Base-by-base conservation (phyloP, 2,888 invertebrate genomes). In the Diloba caeruleocephala region DNA sequence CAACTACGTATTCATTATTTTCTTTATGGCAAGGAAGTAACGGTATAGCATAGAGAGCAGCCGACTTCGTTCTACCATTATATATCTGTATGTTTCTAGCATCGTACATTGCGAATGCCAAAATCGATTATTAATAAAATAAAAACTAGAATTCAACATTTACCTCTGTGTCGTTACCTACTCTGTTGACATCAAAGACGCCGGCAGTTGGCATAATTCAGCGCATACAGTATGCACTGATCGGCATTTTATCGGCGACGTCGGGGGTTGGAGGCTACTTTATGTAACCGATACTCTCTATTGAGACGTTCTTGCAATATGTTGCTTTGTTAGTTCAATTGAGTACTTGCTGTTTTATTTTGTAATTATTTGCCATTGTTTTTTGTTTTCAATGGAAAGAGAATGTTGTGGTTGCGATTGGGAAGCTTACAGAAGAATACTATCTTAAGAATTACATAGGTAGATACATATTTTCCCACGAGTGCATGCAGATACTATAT, bases 201-300 rank as follows among this genome's bases (percentile, higher is more conserved):
- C 74, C 81, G 74, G 72, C 79, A 74, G 78, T 78, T 59, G 78
- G 71, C 78, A 81, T 86, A 82, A 82, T 78, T 87, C 83, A 84
- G 71, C 74, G 71, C 69, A 70, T 74, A 79, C 84, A 87, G 84
- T 87, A 87, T 88, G 85, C 82, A 81, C 73, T 76, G 85, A 85
- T 83, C 83, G 81, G 77, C 79, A 79, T 81, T 87, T 88, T 86
- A 87, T 85, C 71, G 84, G 54, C 64, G 64, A 71, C 64, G 69
- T 59, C 64, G 53, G 58, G 82, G 81, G 75, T 78, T 69, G 60
- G 60, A 55, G 51, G 45, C 68, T 66, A 60, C 50, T 74, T 72
- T 78, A 74, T 75, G 59, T 66, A 60, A 64, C 48, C 39, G 50
- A 62, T 71, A 58, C 37, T 33, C 42, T 54, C 42, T 63, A 73